Evolutionary conservation across 2,888 invertebrate genomes (phyloP).

Genomic region (Eucera pruinosa): DNA sequence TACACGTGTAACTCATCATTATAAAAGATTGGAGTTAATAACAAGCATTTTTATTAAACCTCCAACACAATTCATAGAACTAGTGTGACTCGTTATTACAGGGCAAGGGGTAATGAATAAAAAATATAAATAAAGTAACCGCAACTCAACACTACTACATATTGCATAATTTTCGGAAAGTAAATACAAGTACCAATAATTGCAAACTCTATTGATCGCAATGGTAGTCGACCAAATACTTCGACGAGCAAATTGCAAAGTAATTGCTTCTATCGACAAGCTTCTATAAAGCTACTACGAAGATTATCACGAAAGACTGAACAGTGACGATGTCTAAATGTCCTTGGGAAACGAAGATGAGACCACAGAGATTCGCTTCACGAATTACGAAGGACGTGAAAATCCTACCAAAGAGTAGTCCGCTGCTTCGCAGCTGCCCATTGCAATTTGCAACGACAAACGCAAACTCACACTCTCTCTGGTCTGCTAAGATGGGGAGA

Average conservation of each 20-base stretch:
- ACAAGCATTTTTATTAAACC: no score
- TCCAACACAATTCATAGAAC: no score
- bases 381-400: slow-evolving; percentile 79
- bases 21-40: no score
- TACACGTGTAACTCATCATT: no score
- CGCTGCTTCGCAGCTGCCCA: slow-evolving; percentile 49
- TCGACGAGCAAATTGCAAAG: background rate
- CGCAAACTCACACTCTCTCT: background rate
- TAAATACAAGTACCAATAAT: no score
- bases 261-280: background rate
- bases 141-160: no score
- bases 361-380: slow-evolving; percentile 76
- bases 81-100: no score
- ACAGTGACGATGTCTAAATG: slow-evolving; percentile 36
- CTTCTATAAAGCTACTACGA: background rate
- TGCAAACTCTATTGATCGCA: no score
- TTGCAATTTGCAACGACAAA: slow-evolving; percentile 52
- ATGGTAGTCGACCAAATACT: no score
- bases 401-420: slow-evolving; percentile 67
- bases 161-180: no score
- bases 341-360: slow-evolving; percentile 66
- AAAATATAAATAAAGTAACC: no score
- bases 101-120: no score
- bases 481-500: background rate
- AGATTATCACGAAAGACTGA: background rate